These are phyloP conservation scores for Molossus molossus DNA, from an alignment of 2,797 vertebrate genomes.

Conservation along the genomic window DNA sequence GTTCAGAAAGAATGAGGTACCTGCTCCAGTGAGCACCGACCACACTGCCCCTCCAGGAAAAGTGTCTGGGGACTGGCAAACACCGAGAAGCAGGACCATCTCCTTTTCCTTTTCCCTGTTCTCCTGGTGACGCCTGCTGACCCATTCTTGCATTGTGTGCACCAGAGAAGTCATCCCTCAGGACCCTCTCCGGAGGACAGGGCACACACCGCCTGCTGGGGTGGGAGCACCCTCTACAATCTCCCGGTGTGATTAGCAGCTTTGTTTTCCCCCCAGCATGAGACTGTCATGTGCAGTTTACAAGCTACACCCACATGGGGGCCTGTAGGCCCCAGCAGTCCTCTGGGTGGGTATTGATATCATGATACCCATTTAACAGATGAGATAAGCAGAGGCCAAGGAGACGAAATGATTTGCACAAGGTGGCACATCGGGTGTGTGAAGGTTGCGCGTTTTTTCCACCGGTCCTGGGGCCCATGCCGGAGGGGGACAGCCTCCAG, in stretches of 20 bases:
- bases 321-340: background rate
- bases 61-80: background rate
- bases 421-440: too few relatives aligned
- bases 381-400: background rate
- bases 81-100: background rate
- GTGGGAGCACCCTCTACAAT: background rate
- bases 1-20: background rate
- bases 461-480: background rate
- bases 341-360: background rate
- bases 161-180: background rate
- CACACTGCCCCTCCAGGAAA: background rate
- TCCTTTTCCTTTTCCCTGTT: background rate
- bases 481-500: background rate
- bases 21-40: background rate
- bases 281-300: background rate
- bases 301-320: background rate
- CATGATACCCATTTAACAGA: background rate
- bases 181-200: background rate
- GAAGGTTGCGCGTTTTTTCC: background rate
- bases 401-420: background rate
- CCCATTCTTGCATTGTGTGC: background rate
- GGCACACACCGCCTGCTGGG: rapidly evolving
- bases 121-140: background rate
- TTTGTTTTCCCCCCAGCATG: background rate
- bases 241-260: background rate